phyloP scores from a whole-genome alignment of 2,888 invertebrate genomes.

The Galerucella pusilla region DNA sequence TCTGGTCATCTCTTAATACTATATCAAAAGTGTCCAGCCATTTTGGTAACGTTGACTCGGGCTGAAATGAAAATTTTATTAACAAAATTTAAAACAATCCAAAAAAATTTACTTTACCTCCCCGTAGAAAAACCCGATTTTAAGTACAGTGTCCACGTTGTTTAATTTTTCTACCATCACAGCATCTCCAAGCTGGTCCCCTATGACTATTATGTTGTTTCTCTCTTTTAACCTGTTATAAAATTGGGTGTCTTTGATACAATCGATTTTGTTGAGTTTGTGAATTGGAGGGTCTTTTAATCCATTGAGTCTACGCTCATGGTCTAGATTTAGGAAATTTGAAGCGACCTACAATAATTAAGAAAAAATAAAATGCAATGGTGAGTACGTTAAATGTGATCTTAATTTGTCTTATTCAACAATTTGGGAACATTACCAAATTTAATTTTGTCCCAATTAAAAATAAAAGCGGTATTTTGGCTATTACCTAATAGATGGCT shows the following conservation, averaged over 20 bases:
- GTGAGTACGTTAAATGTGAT: too few relatives aligned
- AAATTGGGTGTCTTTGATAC: neutral
- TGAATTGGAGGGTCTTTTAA: neutral
- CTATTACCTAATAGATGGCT: too few relatives aligned
- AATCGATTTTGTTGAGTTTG: slow-evolving; percentile 1
- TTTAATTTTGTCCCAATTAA: neutral
- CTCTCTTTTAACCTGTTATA: neutral
- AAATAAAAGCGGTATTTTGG: too few relatives aligned
- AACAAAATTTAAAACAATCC: neutral
- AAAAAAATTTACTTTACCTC: slow-evolving; percentile 2
- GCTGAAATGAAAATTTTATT: slow-evolving; percentile 60
- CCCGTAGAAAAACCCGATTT: slow-evolving; percentile 79
- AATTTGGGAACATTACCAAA: too few relatives aligned
- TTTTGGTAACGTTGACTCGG: slow-evolving; percentile 74
- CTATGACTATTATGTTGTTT: neutral
- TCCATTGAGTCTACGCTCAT: neutral
- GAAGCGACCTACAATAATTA: neutral
- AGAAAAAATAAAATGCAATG: too few relatives aligned
- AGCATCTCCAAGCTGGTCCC: slow-evolving; percentile 89
- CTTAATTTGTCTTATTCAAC: too few relatives aligned
- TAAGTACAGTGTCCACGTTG: slow-evolving; percentile 70
- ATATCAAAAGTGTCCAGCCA: slow-evolving; percentile 89
- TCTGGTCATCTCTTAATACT: slow-evolving; percentile 89
- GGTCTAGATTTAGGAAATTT: neutral
- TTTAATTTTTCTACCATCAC: slow-evolving; percentile 91